Base-by-base conservation (phyloP, 1,140 invertebrate genomes). In the Heliconius hermathena region DNA sequence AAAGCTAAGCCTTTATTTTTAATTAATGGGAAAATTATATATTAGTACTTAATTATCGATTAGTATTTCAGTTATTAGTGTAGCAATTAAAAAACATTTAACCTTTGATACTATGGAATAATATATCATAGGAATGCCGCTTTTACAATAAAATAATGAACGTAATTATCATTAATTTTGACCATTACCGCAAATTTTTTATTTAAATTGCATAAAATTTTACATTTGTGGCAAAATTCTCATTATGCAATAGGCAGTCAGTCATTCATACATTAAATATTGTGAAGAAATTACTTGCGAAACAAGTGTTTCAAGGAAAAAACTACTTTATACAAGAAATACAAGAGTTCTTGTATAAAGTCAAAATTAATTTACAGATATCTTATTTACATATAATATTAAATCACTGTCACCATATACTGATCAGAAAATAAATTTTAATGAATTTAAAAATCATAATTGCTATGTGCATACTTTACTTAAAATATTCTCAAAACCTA, bases 261-360 rank as follows among this genome's bases (percentile, higher is more conserved):
- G 26, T 66, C 60, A 66, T 66, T 66, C 60, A 66, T 66, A 66
- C 13, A 66, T 11, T 26, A 66, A 13, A 60, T 60, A 60, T 11
- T 6, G 60, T 66, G 60, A 66, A 66, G 60, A 66, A 66, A 66
- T 66, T 66, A 66, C 26, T 29, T 66, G 9, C 22, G 60, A 66
- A 66, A 66, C 60, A 66, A 29, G 22, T 66, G 60, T 66, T 66
- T 66, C 60, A 29, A 66, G 60, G 60, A 66, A 66, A 66, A 66
- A 66, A 66, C 60, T 29, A 66, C 60, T 66, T 66, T 66, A 66
- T 29, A 26, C 9, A 16, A 66, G 26, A 66, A 13, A 22, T 29
- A 26, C 9, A 16, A 66, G 26, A 66, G 5, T 11, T 29, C 26
- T 11, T 26, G 60, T 26, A 20, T 26, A 66, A 66, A n/a, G 26